Conservation (phyloP, 2,113 vertebrate genomes). For the Hystrix brachyura region DNA sequence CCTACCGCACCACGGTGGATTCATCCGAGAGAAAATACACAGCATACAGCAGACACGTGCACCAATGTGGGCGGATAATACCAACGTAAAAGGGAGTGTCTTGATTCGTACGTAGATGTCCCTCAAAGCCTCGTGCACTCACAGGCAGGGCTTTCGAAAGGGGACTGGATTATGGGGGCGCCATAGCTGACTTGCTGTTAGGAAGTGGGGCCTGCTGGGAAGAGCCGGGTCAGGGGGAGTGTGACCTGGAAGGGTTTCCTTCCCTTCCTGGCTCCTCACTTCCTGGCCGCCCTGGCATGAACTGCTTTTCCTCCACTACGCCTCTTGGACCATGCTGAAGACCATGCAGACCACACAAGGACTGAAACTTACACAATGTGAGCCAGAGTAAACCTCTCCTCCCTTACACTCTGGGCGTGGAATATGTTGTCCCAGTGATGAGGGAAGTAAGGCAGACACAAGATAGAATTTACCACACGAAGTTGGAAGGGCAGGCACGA, state of each 20-base stretch:
- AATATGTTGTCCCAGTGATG: neutral
- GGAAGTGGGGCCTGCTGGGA: neutral
- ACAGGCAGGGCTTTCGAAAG: no score
- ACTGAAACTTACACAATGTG: neutral
- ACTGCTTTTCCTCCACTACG: neutral
- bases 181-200: neutral
- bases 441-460: neutral
- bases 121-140: neutral
- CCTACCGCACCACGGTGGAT: accelerated
- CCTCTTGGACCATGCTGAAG: neutral
- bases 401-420: neutral
- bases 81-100: no score
- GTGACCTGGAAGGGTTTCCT: neutral
- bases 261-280: neutral
- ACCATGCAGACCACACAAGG: neutral
- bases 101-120: neutral
- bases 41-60: accelerated
- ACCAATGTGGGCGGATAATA: accelerated
- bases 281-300: neutral
- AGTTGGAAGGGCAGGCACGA: no score
- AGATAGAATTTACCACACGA: accelerated
- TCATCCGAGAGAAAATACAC: accelerated
- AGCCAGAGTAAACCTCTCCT: neutral
- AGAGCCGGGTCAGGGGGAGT: neutral
- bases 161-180: neutral